Conservation (phyloP, 2,888 invertebrate genomes). For the Melipona bicolor region DNA sequence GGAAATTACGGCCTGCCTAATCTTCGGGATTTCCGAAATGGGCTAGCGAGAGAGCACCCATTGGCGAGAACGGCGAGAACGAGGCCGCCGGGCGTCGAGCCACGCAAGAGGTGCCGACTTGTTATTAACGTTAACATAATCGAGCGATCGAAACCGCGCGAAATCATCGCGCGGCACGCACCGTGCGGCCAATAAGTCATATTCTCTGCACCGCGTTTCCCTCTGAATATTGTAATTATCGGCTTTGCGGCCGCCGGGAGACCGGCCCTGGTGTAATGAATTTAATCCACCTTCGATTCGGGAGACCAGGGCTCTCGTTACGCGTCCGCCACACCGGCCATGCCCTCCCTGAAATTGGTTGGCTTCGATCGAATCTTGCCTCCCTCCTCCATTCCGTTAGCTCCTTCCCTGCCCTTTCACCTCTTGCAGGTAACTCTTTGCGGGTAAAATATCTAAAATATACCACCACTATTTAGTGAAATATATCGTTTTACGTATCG, state of each 20-base stretch:
- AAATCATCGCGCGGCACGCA: slow-evolving; percentile 54
- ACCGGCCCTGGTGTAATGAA: slow-evolving; percentile 17
- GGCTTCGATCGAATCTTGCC: not conserved
- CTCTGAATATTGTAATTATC: slow-evolving; percentile 54
- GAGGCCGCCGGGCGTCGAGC: slow-evolving; percentile 47
- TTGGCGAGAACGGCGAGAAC: slow-evolving; percentile 25
- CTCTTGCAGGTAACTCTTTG: not conserved
- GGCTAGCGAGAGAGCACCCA: slow-evolving; percentile 15
- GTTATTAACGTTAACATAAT: slow-evolving; percentile 76
- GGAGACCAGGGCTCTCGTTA: slow-evolving; percentile 13
- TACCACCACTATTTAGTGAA: no score
- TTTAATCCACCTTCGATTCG: slow-evolving; percentile 36
- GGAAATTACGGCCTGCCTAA: slow-evolving; percentile 63
- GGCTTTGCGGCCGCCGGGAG: slow-evolving; percentile 23
- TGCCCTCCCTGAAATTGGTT: not conserved
- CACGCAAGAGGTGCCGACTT: slow-evolving; percentile 71
- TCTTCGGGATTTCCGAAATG: slow-evolving; percentile 63
- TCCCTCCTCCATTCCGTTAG: not conserved
- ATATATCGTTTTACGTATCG: no score
- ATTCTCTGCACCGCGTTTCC: slow-evolving; percentile 7
- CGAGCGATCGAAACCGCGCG: slow-evolving; percentile 65
- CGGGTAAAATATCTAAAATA: not conserved
- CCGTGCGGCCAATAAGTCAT: slow-evolving; percentile 49
- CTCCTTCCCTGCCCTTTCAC: not conserved
- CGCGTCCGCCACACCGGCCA: not conserved